A percentile compares a stretch with the other conserved stretches of the same genome.
Evolutionary conservation across 1,140 invertebrate species (phyloP).

Genomic region (Drosophila jambulina): DNA sequence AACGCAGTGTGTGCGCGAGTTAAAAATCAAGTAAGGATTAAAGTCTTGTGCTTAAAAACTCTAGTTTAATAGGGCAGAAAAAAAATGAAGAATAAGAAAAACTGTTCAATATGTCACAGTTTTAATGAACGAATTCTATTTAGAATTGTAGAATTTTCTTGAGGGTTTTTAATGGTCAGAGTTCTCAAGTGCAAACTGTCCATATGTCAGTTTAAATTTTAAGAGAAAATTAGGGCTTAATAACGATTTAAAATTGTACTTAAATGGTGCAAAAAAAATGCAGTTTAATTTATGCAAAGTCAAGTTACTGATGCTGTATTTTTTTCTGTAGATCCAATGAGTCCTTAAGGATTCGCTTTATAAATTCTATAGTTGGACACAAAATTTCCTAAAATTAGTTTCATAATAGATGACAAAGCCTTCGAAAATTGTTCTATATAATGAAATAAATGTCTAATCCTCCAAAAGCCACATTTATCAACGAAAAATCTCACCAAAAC

Average conservation of each 20-base stretch:
- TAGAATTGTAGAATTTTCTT: not conserved
- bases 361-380: too few relatives aligned
- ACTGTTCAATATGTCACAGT: not conserved
- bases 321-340: not conserved
- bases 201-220: not conserved
- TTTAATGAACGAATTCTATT: not conserved
- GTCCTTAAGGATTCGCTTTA: too few relatives aligned
- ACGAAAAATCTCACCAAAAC: slow-evolving; percentile 43
- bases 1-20: not conserved
- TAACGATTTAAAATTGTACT: not conserved
- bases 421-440: not conserved
- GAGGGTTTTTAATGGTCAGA: not conserved
- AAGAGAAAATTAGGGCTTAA: not conserved
- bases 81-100: not conserved
- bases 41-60: not conserved
- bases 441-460: slow-evolving; percentile 20
- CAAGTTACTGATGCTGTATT: not conserved
- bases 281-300: not conserved
- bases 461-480: slow-evolving; percentile 28
- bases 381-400: not conserved
- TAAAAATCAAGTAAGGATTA: slow-evolving; percentile 40
- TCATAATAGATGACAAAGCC: not conserved
- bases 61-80: not conserved
- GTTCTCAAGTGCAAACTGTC: not conserved
- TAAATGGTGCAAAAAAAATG: not conserved